A percentile compares a stretch with the other conserved stretches of the same genome.
These are phyloP conservation scores for Rhinella marina DNA, from an alignment of 2,797 vertebrate species.

Conservation along the genomic window DNA sequence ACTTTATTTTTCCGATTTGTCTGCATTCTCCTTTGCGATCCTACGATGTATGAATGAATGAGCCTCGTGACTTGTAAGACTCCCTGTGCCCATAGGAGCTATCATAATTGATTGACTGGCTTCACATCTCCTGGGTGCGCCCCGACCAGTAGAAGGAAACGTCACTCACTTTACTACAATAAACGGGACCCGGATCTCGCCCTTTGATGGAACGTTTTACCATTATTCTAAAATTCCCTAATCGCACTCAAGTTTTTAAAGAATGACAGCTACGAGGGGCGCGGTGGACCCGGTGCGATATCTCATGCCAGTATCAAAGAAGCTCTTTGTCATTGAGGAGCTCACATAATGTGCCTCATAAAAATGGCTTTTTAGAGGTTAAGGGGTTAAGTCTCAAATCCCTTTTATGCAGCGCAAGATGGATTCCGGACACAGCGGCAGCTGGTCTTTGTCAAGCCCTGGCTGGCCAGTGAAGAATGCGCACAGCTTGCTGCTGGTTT, in stretches of 20 bases:
- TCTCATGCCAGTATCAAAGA: conserved; percentile 52
- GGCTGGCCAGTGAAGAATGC: conserved; percentile 6
- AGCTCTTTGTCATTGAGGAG: conserved; percentile 34
- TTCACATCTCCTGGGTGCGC: neutral
- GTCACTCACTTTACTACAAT: conserved; percentile 43
- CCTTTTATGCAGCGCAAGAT: conserved; percentile 53
- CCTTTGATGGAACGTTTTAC: conserved; percentile 44
- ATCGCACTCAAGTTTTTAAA: conserved; percentile 16
- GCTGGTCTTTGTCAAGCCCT: conserved; percentile 48
- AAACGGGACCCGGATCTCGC: conserved; percentile 16
- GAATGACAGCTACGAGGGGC: conserved; percentile 39
- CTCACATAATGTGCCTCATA: conserved; percentile 45
- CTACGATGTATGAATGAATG: neutral
- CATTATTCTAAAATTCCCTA: conserved; percentile 38
- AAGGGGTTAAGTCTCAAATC: conserved; percentile 54
- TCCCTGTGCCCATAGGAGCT: neutral
- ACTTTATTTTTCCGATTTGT: neutral
- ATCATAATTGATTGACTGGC: conserved; percentile 20
- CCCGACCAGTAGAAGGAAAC: conserved; percentile 17
- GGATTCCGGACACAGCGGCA: conserved; percentile 33
- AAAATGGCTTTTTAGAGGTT: conserved; percentile 51
- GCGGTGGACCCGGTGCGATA: conserved; percentile 24
- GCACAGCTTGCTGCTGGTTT: neutral
- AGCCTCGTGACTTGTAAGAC: neutral
- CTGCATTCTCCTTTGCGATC: neutral